These are phyloP conservation scores for Vombatus ursinus DNA, from an alignment of 2,113 vertebrate genomes.

Conservation along the genomic window DNA sequence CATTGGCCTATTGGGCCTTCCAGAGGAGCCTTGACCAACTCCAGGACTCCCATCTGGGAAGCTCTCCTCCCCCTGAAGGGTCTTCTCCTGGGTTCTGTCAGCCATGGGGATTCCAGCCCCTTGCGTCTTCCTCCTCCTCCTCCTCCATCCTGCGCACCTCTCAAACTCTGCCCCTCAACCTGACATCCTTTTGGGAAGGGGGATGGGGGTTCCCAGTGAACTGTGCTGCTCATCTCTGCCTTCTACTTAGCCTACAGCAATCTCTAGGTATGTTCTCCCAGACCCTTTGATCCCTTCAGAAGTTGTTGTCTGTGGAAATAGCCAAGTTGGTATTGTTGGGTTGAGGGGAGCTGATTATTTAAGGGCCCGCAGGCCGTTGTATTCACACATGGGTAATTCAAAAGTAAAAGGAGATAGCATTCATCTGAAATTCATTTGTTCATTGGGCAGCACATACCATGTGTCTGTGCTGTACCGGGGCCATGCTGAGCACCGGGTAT, in stretches of 20 bases:
- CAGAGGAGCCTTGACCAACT: not conserved
- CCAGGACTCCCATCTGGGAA: no score
- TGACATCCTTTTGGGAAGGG: not conserved
- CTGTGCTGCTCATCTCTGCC: not conserved
- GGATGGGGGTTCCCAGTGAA: not conserved
- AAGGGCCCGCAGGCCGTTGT: not conserved
- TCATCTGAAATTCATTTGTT: not conserved
- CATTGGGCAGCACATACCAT: not conserved
- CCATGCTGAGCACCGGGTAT: no score
- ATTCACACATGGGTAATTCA: not conserved
- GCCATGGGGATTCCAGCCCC: not conserved
- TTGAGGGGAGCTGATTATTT: not conserved
- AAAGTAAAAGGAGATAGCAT: not conserved
- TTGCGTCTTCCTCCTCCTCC: not conserved
- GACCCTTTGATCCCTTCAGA: not conserved
- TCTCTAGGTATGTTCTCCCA: not conserved
- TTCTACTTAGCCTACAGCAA: fast-evolving
- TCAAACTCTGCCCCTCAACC: no score
- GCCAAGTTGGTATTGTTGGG: not conserved
- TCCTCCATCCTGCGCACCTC: not conserved
- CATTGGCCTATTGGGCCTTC: no score
- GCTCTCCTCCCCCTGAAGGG: no score
- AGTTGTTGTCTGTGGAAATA: not conserved
- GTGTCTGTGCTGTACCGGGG: not conserved
- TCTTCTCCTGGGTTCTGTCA: no score